Base-by-base conservation (phyloP, 2,888 invertebrate genomes). In the Ornithoptera priamus region DNA sequence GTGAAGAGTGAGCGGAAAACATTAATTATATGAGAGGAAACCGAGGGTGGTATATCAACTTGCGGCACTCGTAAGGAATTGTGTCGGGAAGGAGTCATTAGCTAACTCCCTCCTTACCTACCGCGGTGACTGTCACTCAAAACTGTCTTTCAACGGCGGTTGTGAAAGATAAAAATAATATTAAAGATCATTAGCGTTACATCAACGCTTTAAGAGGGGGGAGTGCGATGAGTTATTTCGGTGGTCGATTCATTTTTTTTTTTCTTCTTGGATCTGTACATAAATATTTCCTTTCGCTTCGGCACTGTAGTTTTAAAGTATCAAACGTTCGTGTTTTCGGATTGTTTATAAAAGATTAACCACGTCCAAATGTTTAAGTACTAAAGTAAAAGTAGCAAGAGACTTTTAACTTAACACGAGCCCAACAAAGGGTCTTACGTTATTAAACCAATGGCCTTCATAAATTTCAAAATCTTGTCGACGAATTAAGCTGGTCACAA, bases 121-220 rank as follows among this genome's bases (percentile, higher is more conserved):
- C 92, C 88, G 88, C 92, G 81, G 80, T 78, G 92, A 80, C 80
- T 83, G 89, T 91, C 92, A 89, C 85, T 90, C 88, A 85, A 79
- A 84, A 79, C 81, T 80, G 84, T 90, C 90, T 82, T 80, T 89
- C 90, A 81, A 77, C 87, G 79, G 72, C 76, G 77, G 77, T 81
- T 85, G 84, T 80, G 80, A 78, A 76, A 81, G 83, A 85, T 86
- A 86, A 88, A 91, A 90, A 90, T 90, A 90, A 89, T 90, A 89
- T 85, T 85, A 85, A 84, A 79, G 85, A 85, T 88, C 90, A 90
- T 92, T 91, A 91, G 85, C 78, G 79, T 80, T 76, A 74, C 77
- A 70, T 68, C 65, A 66, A 68, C 65, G 67, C 71, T 68, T 62
- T 62, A 62, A 65, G 69, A 62, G 68, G 63, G 67, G 69, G 62